phyloP scores from a whole-genome alignment of 2,888 invertebrate species.

The Iselma pallidipennis region DNA sequence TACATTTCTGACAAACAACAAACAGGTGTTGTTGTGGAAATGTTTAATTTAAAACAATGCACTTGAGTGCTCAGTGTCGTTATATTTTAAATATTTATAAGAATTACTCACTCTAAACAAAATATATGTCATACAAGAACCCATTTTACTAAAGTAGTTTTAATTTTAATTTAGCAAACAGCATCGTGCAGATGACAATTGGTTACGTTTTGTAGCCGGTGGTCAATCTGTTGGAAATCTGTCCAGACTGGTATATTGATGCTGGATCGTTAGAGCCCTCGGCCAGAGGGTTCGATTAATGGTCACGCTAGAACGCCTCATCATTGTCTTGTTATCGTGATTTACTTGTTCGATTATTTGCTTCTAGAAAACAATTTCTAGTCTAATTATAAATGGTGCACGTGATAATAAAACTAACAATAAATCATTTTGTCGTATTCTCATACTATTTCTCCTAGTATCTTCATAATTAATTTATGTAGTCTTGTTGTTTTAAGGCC shows the following conservation, averaged over 20 bases:
- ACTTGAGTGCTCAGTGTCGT: neutral
- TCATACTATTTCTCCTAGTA: no score
- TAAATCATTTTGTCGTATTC: no score
- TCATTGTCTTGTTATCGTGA: conserved; percentile 46
- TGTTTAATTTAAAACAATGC: neutral
- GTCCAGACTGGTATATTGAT: conserved; percentile 30
- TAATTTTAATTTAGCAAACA: neutral
- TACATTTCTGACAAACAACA: neutral
- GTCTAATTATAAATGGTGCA: conserved; percentile 36
- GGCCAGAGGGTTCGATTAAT: conserved; percentile 34
- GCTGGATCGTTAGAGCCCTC: conserved; percentile 31
- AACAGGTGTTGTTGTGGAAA: neutral
- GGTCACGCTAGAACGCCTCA: conserved; percentile 41
- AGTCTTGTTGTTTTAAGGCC: neutral
- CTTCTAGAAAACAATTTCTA: conserved; percentile 27
- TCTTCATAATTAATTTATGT: no score
- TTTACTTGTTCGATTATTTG: conserved; percentile 44
- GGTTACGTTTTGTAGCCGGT: conserved; percentile 12
- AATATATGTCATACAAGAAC: neutral
- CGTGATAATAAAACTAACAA: no score
- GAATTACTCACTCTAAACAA: neutral
- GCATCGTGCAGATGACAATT: conserved; percentile 9
- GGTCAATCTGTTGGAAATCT: conserved; percentile 13
- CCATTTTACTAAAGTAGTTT: neutral
- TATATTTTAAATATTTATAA: neutral